Conservation (phyloP, 2,113 vertebrate species). For the Vanacampus margaritifer region DNA sequence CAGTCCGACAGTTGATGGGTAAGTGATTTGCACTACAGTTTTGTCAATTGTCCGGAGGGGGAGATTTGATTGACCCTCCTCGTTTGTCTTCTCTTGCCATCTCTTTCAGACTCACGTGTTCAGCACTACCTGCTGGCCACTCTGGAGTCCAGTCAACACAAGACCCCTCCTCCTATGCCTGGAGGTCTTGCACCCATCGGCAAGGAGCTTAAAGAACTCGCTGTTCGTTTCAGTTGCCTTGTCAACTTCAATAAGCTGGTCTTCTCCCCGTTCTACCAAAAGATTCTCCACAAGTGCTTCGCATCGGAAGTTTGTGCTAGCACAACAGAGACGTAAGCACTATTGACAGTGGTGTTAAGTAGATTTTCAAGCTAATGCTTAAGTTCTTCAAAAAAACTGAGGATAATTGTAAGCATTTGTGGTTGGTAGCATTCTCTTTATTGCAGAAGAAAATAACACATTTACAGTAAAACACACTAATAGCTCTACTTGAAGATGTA, state of each 20-base stretch:
- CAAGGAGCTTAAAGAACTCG: constrained; percentile 85
- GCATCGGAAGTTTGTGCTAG: constrained; percentile 41
- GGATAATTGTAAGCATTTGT: constrained; percentile 11
- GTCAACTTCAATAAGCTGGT: constrained; percentile 97
- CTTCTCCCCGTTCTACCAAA: constrained; percentile 92
- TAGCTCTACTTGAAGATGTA: not conserved
- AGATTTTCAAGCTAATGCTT: constrained; percentile 13
- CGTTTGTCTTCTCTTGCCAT: constrained; percentile 18
- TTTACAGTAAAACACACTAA: constrained; percentile 12
- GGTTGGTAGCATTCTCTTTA: not conserved
- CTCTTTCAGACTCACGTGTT: constrained; percentile 80
- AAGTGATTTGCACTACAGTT: not conserved
- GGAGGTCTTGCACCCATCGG: constrained; percentile 85
- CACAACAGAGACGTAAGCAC: constrained; percentile 37
- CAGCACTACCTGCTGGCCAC: constrained; percentile 81
- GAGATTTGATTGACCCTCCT: not conserved
- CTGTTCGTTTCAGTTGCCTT: constrained; percentile 81
- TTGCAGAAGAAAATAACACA: not conserved
- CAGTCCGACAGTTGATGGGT: constrained; percentile 87
- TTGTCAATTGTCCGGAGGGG: not conserved
- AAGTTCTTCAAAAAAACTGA: constrained; percentile 13
- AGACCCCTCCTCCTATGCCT: constrained; percentile 73
- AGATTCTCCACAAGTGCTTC: constrained; percentile 78
- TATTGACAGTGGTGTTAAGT: not conserved
- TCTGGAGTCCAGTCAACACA: constrained; percentile 78